Base-by-base conservation (phyloP, 2,797 vertebrate genomes). In the Intellagama lesueurii region DNA sequence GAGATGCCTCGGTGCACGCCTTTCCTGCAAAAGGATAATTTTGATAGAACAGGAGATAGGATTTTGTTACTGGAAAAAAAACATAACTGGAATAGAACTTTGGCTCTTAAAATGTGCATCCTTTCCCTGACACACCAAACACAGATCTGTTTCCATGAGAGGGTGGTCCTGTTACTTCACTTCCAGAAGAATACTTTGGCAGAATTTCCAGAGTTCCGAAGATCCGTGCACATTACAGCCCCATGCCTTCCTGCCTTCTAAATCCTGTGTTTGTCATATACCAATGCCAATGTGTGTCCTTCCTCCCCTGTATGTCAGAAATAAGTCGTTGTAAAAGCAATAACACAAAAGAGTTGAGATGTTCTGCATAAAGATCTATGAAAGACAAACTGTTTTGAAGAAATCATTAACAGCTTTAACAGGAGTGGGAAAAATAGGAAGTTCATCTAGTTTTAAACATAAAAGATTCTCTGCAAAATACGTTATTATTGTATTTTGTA, bases 401-500 rank as follows among this genome's bases (percentile, higher is more conserved):
- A 44, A 80, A 70, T 47, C 17, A 49, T 44, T 76, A 77, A 11
- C 16, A 52, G 75, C n/a, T 32, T 3, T 5, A 28, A 26, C 17
- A 30, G 56, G 9, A 79, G 24, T 2, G 35, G 90, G 16, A 44
- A 49, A 72, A 3, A 86, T 28, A 82, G 64, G 86, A 90, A 22
- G 12, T 89, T 40, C 79, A 90, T 93, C 81, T 72, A 14, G 17
- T 88, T 88, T 94, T 83, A 72, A 89, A 88, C 64, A 87, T 60
- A 44, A 89, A 91, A 88, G 32, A 81, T 92, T 90, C 52, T 91
- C 52, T 76, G 4, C 82, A 92, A 90, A 28, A 28, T 87, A 30
- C n/a, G 91, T 78, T 94, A 81, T 73, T 92, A 77, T 85, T 94
- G 40, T 6, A 87, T 5, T 73, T 52, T 91, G 17, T 93, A 90